phyloP scores from a whole-genome alignment of 2,888 invertebrate genomes.

The Andrena fulva region DNA sequence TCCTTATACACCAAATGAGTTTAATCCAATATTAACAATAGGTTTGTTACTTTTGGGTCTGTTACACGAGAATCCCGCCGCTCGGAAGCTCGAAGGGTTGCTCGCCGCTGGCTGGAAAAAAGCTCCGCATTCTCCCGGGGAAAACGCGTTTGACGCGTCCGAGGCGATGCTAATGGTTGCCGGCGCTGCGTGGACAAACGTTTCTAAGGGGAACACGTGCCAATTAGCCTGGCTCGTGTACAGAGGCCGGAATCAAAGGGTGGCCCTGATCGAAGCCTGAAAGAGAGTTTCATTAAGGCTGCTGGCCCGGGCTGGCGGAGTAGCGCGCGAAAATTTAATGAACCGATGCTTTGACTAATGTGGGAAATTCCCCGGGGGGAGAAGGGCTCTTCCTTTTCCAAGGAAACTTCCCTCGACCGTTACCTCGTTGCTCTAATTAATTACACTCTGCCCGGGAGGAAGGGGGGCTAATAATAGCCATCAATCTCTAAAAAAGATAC shows the following conservation, averaged over 20 bases:
- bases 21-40: too few species aligned
- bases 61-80: too few species aligned
- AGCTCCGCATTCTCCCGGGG: neutral
- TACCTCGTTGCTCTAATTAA: conserved; percentile 24
- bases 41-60: too few species aligned
- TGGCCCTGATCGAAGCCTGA: conserved; percentile 27
- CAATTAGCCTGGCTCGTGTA: conserved; percentile 20
- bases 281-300: conserved; percentile 31
- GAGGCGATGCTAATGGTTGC: neutral
- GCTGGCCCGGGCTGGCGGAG: neutral
- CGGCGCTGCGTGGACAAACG: conserved; percentile 17
- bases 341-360: conserved; percentile 30
- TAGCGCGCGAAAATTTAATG: conserved; percentile 34
- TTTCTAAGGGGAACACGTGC: conserved; percentile 14
- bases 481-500: neutral
- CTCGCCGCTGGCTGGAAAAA: too few species aligned
- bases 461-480: neutral
- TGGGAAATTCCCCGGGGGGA: conserved; percentile 13
- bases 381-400: neutral
- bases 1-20: too few species aligned
- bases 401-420: conserved; percentile 11
- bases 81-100: too few species aligned
- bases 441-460: neutral
- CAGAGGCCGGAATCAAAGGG: conserved; percentile 29
- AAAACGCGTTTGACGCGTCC: neutral